Conservation (phyloP, 1,140 invertebrate genomes). For the Anastatus disparis region DNA sequence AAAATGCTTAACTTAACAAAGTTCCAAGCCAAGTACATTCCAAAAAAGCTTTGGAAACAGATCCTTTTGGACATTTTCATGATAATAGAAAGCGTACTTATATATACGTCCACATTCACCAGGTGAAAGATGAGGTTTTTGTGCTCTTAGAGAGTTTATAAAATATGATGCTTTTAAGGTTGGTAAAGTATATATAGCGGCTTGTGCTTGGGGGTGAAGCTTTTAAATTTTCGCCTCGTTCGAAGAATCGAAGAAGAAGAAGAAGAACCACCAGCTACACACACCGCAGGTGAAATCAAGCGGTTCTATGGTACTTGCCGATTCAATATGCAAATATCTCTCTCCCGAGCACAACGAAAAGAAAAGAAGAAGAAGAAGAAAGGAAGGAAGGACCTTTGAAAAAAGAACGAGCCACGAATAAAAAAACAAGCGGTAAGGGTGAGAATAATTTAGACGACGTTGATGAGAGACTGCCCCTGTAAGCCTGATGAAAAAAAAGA, state of each 20-base stretch:
- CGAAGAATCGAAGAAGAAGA: slow-evolving; percentile 56
- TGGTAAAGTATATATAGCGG: slow-evolving; percentile 40
- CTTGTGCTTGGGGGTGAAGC: slow-evolving; percentile 43
- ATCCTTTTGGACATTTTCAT: slow-evolving; percentile 21
- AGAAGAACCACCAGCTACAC: neutral
- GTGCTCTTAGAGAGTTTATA: slow-evolving; percentile 47
- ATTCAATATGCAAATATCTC: slow-evolving; percentile 57
- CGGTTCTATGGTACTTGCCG: slow-evolving; percentile 50
- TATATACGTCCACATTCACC: neutral
- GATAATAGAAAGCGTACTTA: slow-evolving; percentile 29
- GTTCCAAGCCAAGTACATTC: no score
- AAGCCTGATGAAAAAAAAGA: slow-evolving; percentile 12
- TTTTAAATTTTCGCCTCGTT: slow-evolving; percentile 60
- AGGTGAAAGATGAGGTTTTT: slow-evolving; percentile 28
- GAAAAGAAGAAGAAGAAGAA: slow-evolving; percentile 32
- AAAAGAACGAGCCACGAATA: slow-evolving; percentile 13
- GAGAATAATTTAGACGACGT: slow-evolving; percentile 34
- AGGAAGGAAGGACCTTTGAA: neutral
- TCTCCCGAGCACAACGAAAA: slow-evolving; percentile 3
- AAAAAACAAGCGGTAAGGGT: slow-evolving; percentile 13
- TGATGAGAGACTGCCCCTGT: slow-evolving; percentile 19
- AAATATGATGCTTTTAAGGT: slow-evolving; percentile 64
- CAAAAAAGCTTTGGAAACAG: neutral
- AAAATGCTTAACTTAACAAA: no score
- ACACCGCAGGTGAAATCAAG: slow-evolving; percentile 54